These are phyloP conservation scores for Drosophila carrolli DNA, from an alignment of 1,140 invertebrate species.

Conservation along the genomic window DNA sequence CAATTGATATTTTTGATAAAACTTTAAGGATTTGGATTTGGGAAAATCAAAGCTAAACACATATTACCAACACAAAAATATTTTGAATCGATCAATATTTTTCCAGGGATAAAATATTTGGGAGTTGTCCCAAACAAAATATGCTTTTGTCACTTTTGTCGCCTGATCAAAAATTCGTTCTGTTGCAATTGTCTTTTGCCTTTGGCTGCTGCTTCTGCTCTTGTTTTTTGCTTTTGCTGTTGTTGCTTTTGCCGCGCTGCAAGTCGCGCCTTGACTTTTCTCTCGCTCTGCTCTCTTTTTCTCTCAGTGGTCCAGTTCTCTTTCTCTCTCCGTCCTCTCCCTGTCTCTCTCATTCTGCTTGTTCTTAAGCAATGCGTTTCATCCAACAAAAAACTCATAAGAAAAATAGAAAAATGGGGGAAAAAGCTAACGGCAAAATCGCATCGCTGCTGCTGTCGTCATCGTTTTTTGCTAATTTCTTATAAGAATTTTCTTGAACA, in stretches of 20 bases:
- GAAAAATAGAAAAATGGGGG: slow-evolving; percentile 18
- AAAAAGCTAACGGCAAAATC: slow-evolving; percentile 76
- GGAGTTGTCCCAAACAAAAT: neutral
- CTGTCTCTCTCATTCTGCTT: slow-evolving; percentile 23
- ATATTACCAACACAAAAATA: no score
- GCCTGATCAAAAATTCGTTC: slow-evolving; percentile 32
- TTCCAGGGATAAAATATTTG: no score
- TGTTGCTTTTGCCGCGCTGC: slow-evolving; percentile 37
- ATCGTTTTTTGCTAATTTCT: slow-evolving; percentile 72
- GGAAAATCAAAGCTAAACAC: no score
- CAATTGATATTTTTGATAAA: no score
- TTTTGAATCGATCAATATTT: no score
- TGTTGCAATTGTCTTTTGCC: slow-evolving; percentile 57
- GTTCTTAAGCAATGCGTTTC: slow-evolving; percentile 59
- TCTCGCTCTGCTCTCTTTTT: slow-evolving; percentile 29
- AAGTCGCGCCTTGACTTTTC: slow-evolving; percentile 54
- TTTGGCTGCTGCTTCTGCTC: slow-evolving; percentile 33
- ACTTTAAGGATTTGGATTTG: no score
- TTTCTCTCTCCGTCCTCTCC: slow-evolving; percentile 1
- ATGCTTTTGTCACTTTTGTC: slow-evolving; percentile 26
- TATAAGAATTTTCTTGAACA: slow-evolving; percentile 79
- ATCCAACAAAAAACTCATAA: slow-evolving; percentile 16
- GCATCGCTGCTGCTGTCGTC: slow-evolving; percentile 56
- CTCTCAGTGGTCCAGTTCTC: slow-evolving; percentile 31
- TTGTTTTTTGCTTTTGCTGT: slow-evolving; percentile 2